Percentiles rank a stretch among this genome's conserved stretches.
Evolutionary conservation across 2,797 vertebrate genomes (phyloP).

Genomic region (Pseudomugil gertrudae): DNA sequence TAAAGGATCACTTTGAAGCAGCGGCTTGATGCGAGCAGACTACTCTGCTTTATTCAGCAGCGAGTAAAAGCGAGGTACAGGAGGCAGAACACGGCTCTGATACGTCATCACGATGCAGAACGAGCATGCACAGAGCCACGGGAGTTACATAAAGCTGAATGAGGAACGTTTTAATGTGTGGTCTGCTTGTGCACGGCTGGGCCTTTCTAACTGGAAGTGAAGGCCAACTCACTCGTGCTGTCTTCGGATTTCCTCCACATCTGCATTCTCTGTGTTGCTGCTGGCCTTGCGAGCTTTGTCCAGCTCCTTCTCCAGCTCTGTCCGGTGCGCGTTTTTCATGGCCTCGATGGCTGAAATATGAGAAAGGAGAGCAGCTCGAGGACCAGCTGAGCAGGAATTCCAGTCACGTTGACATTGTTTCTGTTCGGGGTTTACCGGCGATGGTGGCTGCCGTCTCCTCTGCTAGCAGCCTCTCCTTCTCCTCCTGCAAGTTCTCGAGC

Average conservation of each 20-base stretch:
- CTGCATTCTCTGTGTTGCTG: slow-evolving; percentile 81
- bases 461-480: slow-evolving; percentile 83
- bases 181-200: neutral
- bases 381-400: neutral
- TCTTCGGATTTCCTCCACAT: slow-evolving; percentile 83
- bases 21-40: too few relatives aligned
- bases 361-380: slow-evolving; percentile 1
- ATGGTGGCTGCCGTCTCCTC: slow-evolving; percentile 87
- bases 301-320: slow-evolving; percentile 85
- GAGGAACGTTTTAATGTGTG: too few relatives aligned
- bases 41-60: too few relatives aligned
- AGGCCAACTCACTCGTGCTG: slow-evolving; percentile 82
- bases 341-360: slow-evolving; percentile 82
- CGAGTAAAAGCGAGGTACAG: too few relatives aligned
- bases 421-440: slow-evolving; percentile 70
- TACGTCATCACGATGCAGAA: too few relatives aligned
- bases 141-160: too few relatives aligned
- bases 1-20: too few relatives aligned
- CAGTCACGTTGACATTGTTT: neutral
- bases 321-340: slow-evolving; percentile 87
- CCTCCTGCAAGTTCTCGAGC: slow-evolving; percentile 85
- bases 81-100: too few relatives aligned
- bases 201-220: too few relatives aligned
- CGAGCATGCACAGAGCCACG: too few relatives aligned
- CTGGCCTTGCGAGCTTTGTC: slow-evolving; percentile 83